phyloP scores from a whole-genome alignment of 2,113 vertebrate genomes.

The Dasyurus viverrinus region DNA sequence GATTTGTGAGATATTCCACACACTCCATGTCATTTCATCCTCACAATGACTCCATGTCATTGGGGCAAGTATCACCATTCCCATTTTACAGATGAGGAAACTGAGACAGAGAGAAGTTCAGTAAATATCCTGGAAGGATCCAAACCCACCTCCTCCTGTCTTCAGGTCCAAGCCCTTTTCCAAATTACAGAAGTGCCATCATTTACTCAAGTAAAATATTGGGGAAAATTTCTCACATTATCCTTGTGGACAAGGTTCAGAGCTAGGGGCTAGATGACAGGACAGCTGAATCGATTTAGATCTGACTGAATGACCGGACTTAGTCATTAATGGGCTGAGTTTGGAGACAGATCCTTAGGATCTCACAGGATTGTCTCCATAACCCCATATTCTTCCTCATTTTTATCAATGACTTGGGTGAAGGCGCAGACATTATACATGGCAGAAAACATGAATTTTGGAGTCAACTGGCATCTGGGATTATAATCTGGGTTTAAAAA shows the following conservation, averaged over 20 bases:
- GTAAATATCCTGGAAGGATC: too few relatives aligned
- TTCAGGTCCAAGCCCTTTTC: not conserved
- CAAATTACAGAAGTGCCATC: not conserved
- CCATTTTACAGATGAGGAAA: too few relatives aligned
- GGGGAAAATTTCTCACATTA: not conserved
- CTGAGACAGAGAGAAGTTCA: too few relatives aligned
- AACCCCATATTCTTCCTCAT: not conserved
- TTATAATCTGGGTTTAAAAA: not conserved
- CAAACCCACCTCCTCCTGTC: too few relatives aligned
- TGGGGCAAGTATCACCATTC: too few relatives aligned
- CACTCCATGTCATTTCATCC: too few relatives aligned
- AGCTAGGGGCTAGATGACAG: not conserved
- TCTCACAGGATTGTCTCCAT: not conserved
- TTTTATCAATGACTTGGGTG: not conserved
- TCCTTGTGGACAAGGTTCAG: not conserved
- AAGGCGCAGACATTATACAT: not conserved
- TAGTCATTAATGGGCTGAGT: not conserved
- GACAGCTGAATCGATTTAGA: not conserved
- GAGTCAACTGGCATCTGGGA: not conserved
- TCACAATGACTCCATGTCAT: too few relatives aligned
- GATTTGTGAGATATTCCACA: too few relatives aligned
- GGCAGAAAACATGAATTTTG: not conserved
- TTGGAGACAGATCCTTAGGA: not conserved
- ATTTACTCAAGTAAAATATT: not conserved
- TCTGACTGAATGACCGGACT: not conserved